Base-by-base conservation (phyloP, 2,888 invertebrate species). In the Lysandra bellargus region DNA sequence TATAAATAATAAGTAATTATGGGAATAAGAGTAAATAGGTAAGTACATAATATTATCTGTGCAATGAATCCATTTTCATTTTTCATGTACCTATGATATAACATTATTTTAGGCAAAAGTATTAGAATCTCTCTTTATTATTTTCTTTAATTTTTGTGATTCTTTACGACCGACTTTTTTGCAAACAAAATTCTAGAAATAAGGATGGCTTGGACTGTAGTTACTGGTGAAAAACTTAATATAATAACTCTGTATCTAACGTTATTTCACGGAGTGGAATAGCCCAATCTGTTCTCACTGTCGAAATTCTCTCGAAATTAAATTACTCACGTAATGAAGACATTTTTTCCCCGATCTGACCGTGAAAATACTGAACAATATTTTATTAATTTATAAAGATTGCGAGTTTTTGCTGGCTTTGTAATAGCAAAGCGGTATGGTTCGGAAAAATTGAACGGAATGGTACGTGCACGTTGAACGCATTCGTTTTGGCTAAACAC, bases 181-280 rank as follows among this genome's bases (percentile, higher is more conserved):
- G 49, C 49, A 2, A 3, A 0, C 9, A 2, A 49, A 49, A 49
- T 49, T 49, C 49, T 49, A 49, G 9, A 49, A 17, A 57, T 4
- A 57, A 57, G 57, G 57, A 57, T 53, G 14, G 14, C 53, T 57
- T 17, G 17, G 57, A 57, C 17, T 4, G 57, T 57, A 49, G 1
- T 37, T 44, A 23, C 12, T 75, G 49, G 23, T 75, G 75, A 69
- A 69, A 37, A 69, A 33, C 33, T 69, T 69, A 17, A 69, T 37
- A 33, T 37, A 69, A 69, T 81, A 33, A 80, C 80, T 82, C 78
- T 81, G 74, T 73, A 79, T 57, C 80, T 69, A 81, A 81, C 73
- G 69, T 64, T 76, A 81, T 82, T 81, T 80, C 80, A 83, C 79
- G 81, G 79, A 82, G 79, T 81, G 81, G 79, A 77, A 82, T 75